These are phyloP conservation scores for Molothrus aeneus DNA, from an alignment of 2,797 vertebrate genomes.

Conservation along the genomic window DNA sequence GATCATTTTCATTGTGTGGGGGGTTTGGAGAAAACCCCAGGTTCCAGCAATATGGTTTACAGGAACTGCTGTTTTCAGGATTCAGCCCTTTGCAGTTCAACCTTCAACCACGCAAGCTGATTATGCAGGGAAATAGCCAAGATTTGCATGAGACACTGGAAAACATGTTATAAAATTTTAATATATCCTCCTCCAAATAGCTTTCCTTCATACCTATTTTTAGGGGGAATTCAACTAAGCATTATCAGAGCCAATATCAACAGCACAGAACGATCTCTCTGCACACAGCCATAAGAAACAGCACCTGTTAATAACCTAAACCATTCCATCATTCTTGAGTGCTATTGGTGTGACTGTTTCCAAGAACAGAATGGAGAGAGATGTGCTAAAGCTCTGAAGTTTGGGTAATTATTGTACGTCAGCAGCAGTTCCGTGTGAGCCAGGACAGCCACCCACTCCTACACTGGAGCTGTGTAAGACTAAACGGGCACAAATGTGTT, in stretches of 20 bases:
- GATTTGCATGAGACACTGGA: background rate
- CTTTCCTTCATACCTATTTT: background rate
- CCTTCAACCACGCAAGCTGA: background rate
- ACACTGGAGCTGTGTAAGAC: slow-evolving; percentile 41
- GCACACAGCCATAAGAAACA: background rate
- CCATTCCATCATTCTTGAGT: background rate
- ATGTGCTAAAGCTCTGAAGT: slow-evolving; percentile 2
- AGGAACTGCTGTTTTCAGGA: background rate
- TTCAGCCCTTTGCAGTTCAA: slow-evolving; percentile 11
- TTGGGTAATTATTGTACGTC: background rate
- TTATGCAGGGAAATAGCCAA: slow-evolving; percentile 20
- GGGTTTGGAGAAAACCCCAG: background rate
- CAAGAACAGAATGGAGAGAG: background rate
- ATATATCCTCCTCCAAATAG: background rate
- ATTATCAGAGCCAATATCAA: background rate
- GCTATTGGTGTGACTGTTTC: background rate
- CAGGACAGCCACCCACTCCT: slow-evolving; percentile 57
- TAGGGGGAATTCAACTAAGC: background rate
- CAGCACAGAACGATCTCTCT: background rate
- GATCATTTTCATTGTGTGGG: background rate
- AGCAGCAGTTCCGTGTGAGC: slow-evolving; percentile 36
- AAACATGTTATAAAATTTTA: slow-evolving; percentile 17
- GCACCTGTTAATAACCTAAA: background rate
- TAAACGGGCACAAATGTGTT: slow-evolving; percentile 23
- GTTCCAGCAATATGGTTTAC: background rate